phyloP scores from a whole-genome alignment of 2,888 invertebrate genomes.

The Papilio demoleus region DNA sequence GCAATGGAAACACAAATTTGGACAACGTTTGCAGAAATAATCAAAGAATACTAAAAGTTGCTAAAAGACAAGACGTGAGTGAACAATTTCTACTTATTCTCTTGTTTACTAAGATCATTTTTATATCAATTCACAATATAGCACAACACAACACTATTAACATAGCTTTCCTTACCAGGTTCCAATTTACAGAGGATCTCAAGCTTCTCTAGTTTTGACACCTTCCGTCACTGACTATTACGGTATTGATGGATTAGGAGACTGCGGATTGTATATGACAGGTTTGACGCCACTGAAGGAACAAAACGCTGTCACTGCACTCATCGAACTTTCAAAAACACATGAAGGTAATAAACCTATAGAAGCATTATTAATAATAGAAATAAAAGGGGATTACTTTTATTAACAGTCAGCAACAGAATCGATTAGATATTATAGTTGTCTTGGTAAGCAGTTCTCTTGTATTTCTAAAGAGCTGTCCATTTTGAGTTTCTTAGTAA shows the following conservation, averaged over 20 bases:
- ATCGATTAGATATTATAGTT: too few species aligned
- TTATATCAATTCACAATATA: too few species aligned
- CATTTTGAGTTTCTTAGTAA: too few species aligned
- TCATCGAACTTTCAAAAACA: slow-evolving; percentile 83
- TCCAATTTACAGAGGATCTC: slow-evolving; percentile 87
- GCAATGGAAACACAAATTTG: slow-evolving; percentile 88
- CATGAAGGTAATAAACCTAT: slow-evolving; percentile 71
- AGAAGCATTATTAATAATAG: too few species aligned
- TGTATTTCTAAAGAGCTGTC: too few species aligned
- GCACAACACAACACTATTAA: too few species aligned
- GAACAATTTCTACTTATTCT: neutral
- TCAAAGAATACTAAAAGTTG: slow-evolving; percentile 84
- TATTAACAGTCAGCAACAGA: too few species aligned
- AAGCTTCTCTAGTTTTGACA: slow-evolving; percentile 72
- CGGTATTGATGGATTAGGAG: slow-evolving; percentile 89
- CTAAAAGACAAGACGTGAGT: slow-evolving; percentile 80
- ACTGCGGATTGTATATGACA: slow-evolving; percentile 74
- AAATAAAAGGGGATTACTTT: too few species aligned
- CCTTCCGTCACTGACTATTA: slow-evolving; percentile 68
- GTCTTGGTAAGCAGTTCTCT: too few species aligned
- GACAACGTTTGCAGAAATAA: slow-evolving; percentile 88
- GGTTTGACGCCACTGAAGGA: slow-evolving; percentile 72
- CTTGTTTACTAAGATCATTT: too few species aligned
- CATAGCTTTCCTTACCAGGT: too few species aligned
- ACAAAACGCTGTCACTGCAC: slow-evolving; percentile 84